phyloP scores from a whole-genome alignment of 2,888 invertebrate species.

The Sipha maydis region DNA sequence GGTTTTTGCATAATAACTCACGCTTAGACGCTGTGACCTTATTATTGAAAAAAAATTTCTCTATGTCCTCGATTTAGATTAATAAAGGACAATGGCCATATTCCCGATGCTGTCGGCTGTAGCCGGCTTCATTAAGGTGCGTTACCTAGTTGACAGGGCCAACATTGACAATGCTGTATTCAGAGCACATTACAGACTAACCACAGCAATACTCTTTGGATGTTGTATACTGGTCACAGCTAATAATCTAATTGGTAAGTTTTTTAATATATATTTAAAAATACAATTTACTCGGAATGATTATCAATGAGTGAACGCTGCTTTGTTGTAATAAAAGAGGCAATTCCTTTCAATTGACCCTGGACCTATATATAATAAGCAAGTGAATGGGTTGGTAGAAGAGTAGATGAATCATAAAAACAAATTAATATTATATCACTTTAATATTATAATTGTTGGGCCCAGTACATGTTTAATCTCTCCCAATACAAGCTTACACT shows the following conservation, averaged over 20 bases:
- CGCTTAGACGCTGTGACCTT: neutral
- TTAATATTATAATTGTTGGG: neutral
- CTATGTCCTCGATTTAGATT: constrained; percentile 15
- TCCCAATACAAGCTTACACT: neutral
- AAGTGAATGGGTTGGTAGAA: constrained; percentile 8
- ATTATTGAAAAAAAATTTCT: neutral
- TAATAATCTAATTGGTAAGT: constrained; percentile 88
- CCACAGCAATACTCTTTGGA: constrained; percentile 85
- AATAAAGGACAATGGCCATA: constrained; percentile 65
- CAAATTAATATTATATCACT: constrained; percentile 22
- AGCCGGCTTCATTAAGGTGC: constrained; percentile 90
- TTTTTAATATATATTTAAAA: constrained; percentile 1
- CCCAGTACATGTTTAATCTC: neutral
- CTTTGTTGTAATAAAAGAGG: constrained; percentile 58
- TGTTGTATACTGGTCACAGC: constrained; percentile 89
- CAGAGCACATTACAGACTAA: constrained; percentile 87
- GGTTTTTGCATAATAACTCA: neutral
- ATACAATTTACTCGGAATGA: neutral
- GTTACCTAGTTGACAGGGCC: constrained; percentile 88
- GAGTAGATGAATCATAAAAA: constrained; percentile 49
- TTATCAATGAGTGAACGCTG: constrained; percentile 38
- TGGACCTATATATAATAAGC: constrained; percentile 57
- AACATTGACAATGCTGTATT: constrained; percentile 91
- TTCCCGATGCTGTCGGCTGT: constrained; percentile 80
- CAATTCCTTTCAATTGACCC: constrained; percentile 62